Evolutionary conservation across 2,888 invertebrate genomes (phyloP).

Genomic region (Euspilapteryx auroguttella): DNA sequence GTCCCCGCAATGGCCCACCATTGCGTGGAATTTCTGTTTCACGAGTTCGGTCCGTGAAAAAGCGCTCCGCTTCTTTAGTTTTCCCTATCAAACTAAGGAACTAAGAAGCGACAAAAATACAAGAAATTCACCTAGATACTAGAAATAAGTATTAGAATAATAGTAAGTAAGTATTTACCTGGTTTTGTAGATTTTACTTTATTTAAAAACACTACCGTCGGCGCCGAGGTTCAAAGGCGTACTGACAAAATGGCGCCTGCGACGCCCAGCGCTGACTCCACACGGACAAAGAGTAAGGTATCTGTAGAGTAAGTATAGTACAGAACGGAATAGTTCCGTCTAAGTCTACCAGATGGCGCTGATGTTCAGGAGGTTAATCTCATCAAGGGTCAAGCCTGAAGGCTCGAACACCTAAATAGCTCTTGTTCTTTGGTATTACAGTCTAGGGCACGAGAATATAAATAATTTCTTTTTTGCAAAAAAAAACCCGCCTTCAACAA

Average conservation of each 20-base stretch:
- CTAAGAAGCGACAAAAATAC: background rate
- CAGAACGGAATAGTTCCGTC: background rate
- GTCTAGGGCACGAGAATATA: too few relatives aligned
- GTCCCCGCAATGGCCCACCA: background rate
- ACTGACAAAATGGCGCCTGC: background rate
- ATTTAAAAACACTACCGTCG: background rate
- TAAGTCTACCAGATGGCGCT: background rate
- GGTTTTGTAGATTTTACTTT: background rate
- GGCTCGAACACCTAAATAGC: slow-evolving; percentile 1
- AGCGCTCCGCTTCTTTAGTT: too few relatives aligned
- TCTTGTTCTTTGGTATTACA: too few relatives aligned
- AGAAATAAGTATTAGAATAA: background rate
- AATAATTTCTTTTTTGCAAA: too few relatives aligned
- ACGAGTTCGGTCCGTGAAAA: too few relatives aligned
- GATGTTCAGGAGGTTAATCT: slow-evolving; percentile 3
- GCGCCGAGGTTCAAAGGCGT: background rate
- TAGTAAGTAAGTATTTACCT: background rate
- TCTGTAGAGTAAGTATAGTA: too few relatives aligned
- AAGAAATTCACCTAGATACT: background rate
- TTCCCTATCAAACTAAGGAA: background rate
- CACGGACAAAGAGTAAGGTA: too few relatives aligned
- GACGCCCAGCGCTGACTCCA: background rate
- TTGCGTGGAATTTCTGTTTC: background rate
- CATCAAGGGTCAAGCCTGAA: slow-evolving; percentile 1
- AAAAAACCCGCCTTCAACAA: too few relatives aligned